These are phyloP conservation scores for Euplagia quadripunctaria DNA, from an alignment of 2,888 invertebrate species.

Conservation along the genomic window DNA sequence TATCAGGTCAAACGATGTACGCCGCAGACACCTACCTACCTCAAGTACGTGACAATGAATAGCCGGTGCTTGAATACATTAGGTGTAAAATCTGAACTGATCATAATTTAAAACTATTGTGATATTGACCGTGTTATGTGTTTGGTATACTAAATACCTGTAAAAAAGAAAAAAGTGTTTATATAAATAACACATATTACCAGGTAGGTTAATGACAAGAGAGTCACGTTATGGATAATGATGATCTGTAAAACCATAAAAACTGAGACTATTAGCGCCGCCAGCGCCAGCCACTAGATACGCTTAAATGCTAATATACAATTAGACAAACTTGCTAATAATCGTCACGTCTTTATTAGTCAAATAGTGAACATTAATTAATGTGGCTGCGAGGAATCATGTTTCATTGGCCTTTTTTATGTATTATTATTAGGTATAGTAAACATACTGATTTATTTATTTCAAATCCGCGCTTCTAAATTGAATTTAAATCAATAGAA, in stretches of 20 bases:
- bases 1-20: not conserved
- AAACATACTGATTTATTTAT: not conserved
- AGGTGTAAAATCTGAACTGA: constrained; percentile 21
- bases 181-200: constrained; percentile 28
- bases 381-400: not conserved
- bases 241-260: constrained; percentile 42
- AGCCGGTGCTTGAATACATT: constrained; percentile 37
- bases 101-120: constrained; percentile 36
- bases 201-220: constrained; percentile 29
- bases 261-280: constrained; percentile 31
- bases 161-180: constrained; percentile 24
- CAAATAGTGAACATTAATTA: constrained; percentile 1
- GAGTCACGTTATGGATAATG: constrained; percentile 26
- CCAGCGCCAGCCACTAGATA: constrained; percentile 37
- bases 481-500: not conserved
- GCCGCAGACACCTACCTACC: constrained; percentile 4
- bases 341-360: not conserved
- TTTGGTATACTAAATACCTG: constrained; percentile 27
- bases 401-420: not conserved
- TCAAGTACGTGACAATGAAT: constrained; percentile 25
- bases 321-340: constrained; percentile 26
- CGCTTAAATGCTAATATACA: constrained; percentile 38
- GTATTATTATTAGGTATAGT: not conserved
- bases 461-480: not conserved
- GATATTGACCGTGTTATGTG: constrained; percentile 20